Evolutionary conservation across 1,140 invertebrate genomes (phyloP).

Genomic region (Diploscapter pachys): DNA sequence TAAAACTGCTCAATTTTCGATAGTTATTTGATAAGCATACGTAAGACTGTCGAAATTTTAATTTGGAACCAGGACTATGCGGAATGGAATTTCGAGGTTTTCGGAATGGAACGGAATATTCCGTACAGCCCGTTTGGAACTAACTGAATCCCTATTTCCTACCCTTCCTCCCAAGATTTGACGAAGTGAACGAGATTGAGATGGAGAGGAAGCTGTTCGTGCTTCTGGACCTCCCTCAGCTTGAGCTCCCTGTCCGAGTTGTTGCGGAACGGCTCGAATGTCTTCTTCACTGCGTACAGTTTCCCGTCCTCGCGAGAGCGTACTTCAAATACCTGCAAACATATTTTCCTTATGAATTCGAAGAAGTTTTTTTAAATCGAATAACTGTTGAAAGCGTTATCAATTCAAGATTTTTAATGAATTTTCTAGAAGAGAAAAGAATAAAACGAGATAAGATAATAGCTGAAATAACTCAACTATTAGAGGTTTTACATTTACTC

Average conservation of each 20-base stretch:
- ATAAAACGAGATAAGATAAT: no score
- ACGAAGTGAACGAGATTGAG: conserved; percentile 70
- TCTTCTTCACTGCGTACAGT: conserved; percentile 72
- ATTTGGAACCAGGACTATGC: not conserved
- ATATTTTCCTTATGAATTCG: not conserved
- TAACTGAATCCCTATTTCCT: not conserved
- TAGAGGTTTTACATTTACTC: no score
- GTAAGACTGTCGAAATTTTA: not conserved
- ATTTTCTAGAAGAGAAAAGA: no score
- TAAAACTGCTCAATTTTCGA: not conserved
- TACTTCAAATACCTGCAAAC: conserved; percentile 66
- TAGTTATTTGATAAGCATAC: not conserved
- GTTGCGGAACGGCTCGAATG: conserved; percentile 66
- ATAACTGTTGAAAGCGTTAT: no score
- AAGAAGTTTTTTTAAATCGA: not conserved
- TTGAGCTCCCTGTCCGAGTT: conserved; percentile 67
- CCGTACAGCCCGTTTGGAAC: not conserved
- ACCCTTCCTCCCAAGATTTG: conserved; percentile 72
- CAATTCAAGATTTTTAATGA: not conserved
- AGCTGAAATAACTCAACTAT: no score
- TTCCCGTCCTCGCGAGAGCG: conserved; percentile 68
- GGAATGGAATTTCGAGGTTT: not conserved
- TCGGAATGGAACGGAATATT: not conserved
- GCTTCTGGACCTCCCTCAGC: conserved; percentile 71
- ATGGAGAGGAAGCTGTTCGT: conserved; percentile 70